phyloP scores from a whole-genome alignment of 2,888 invertebrate genomes.

The Drosophila nigricruria region DNA sequence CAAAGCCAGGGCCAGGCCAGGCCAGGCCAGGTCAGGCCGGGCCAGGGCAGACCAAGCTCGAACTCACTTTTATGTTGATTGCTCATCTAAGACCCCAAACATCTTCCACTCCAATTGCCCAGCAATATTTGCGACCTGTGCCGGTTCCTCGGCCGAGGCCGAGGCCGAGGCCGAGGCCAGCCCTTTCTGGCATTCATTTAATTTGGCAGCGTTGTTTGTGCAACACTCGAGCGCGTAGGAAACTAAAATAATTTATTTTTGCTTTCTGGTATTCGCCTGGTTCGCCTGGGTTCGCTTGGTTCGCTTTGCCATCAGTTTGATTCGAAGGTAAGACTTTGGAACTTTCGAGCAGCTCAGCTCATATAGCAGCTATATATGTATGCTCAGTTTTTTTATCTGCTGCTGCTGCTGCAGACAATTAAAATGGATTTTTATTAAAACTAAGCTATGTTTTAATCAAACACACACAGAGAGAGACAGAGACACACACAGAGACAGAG shows the following conservation, averaged over 20 bases:
- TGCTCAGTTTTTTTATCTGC: neutral
- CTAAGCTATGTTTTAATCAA: slow-evolving; percentile 30
- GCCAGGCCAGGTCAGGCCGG: neutral
- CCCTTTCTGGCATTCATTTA: slow-evolving; percentile 67
- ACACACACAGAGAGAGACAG: slow-evolving; percentile 7
- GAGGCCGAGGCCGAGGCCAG: slow-evolving; percentile 16
- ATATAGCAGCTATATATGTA: neutral
- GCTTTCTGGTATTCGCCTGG: slow-evolving; percentile 66
- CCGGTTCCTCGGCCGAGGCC: neutral
- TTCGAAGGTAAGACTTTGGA: slow-evolving; percentile 55
- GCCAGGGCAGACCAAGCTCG: neutral
- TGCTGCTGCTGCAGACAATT: neutral
- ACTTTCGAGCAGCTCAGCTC: slow-evolving; percentile 52
- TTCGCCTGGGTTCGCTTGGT: neutral
- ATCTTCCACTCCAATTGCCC: slow-evolving; percentile 46
- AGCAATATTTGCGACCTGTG: slow-evolving; percentile 27
- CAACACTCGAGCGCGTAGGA: slow-evolving; percentile 66
- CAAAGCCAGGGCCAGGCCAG: neutral
- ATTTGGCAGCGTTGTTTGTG: slow-evolving; percentile 71
- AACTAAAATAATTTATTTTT: slow-evolving; percentile 80
- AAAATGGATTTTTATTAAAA: slow-evolving; percentile 16
- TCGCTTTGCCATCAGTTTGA: slow-evolving; percentile 82
- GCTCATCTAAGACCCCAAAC: slow-evolving; percentile 39
- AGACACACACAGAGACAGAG: neutral
- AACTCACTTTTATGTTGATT: slow-evolving; percentile 60